Conservation (phyloP, 2,888 invertebrate species). For the Aromia moschata region DNA sequence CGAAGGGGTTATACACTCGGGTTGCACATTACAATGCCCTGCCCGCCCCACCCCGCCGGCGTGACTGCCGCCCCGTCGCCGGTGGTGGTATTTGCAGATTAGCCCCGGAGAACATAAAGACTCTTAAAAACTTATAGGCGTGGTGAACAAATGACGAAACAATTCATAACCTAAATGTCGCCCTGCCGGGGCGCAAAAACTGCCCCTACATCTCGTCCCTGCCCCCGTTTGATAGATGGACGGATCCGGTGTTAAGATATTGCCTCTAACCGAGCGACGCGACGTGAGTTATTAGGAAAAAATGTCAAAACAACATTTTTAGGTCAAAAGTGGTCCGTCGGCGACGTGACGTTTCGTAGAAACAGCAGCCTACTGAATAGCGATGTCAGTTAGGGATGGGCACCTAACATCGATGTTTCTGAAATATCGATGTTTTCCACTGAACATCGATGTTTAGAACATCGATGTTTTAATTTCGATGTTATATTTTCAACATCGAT, state of each 20-base stretch:
- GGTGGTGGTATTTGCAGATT: conserved; percentile 48
- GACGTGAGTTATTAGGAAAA: conserved; percentile 36
- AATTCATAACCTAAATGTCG: conserved; percentile 30
- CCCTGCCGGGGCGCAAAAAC: conserved; percentile 28
- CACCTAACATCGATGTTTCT: too few species aligned
- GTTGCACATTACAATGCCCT: conserved; percentile 54
- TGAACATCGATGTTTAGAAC: too few species aligned
- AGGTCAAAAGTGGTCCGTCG: conserved; percentile 21
- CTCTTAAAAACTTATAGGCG: conserved; percentile 43
- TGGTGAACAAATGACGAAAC: conserved; percentile 43
- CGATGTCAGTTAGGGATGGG: too few species aligned
- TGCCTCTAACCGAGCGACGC: conserved; percentile 34
- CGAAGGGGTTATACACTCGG: conserved; percentile 53
- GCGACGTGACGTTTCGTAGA: not conserved
- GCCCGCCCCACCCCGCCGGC: too few species aligned
- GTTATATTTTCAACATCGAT: too few species aligned
- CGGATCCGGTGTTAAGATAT: conserved; percentile 39
- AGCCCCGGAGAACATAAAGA: conserved; percentile 34
- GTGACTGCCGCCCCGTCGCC: conserved; percentile 33
- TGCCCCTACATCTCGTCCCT: conserved; percentile 32
- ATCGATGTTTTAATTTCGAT: too few species aligned
- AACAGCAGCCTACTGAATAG: not conserved
- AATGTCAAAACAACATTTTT: conserved; percentile 34
- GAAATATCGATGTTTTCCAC: too few species aligned
- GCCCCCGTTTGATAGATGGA: conserved; percentile 36